Percentiles rank a stretch among this genome's conserved stretches.
Conservation (phyloP, 2,113 vertebrate genomes). For the Falco punctatus region DNA sequence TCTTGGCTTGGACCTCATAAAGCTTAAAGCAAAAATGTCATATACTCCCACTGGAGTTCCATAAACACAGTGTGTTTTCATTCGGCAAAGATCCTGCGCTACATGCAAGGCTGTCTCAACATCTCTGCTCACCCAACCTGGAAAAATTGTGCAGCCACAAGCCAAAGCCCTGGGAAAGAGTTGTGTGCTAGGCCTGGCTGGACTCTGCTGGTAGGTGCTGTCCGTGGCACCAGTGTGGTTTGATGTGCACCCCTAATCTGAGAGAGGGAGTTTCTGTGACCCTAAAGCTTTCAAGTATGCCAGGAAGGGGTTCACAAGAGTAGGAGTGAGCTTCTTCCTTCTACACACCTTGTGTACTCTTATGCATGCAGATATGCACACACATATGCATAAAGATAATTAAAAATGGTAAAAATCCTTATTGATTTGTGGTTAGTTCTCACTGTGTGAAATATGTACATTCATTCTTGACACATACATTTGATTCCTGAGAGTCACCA, state of each 20-base stretch:
- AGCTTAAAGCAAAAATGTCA: constrained; percentile 12
- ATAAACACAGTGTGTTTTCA: neutral
- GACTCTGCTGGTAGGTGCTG: neutral
- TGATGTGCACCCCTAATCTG: neutral
- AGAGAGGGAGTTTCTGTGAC: neutral
- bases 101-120: neutral
- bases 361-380: neutral
- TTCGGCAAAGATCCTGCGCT: neutral
- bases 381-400: neutral
- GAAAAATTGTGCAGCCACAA: neutral
- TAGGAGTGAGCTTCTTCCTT: neutral
- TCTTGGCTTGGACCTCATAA: constrained; percentile 1
- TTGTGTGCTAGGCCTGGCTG: neutral
- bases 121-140: neutral
- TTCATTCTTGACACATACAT: neutral
- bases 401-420: neutral
- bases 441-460: neutral
- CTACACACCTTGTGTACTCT: neutral
- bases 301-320: neutral
- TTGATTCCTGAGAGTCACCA: neutral
- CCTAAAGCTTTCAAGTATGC: neutral
- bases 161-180: neutral
- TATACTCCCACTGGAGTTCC: neutral
- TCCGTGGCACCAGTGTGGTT: neutral
- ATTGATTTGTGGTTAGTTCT: neutral